Base-by-base conservation (phyloP, 1,140 invertebrate species). In the Drosophila ohnishii region DNA sequence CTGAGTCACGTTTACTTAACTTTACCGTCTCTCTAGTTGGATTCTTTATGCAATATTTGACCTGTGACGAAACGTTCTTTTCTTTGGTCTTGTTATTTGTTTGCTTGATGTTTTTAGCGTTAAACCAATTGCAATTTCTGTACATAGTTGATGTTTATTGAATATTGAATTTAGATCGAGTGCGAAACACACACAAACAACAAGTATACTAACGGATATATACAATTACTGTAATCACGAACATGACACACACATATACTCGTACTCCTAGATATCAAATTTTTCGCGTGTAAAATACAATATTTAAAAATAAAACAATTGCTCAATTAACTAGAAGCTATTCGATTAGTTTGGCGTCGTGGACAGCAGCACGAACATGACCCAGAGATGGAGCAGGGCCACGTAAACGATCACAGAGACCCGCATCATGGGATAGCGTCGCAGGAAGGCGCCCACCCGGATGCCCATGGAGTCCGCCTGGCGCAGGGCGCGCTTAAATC, bases 401-500 rank as follows among this genome's bases (percentile, higher is more conserved):
- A 91, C 87, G 53, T 97, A 97, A 66, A 95, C 92, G 58, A 97
- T 93, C 11, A 97, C 94, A 91, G 96, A 94, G 56, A 97, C 94
- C 74, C 96, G 93, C 39, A 96, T 95, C 60, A 96, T 92, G 6
- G 96, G 96, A 93, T 97, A 96, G 67, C 96, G 92, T 63, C 96
- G 93, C 34, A 97, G 92, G 92, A 97, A 97, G 14, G 96, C 93
- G 16, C 96, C 96, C 22, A 96, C 94, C 60, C 96, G 93, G 50
- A 97, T 93, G 74, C 95, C 96, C 70, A 96, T 94, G 2, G 90
- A 85, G 92, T 97, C 96, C 14, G 97, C 92, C 39, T 94, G 94
- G 32, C 95, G 95, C 80, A 96, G 96, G 28, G 96, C 96, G 80
- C 95, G 93, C 91, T 97, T 97, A 5, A 97, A 95, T 77, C 94